These are phyloP conservation scores for Rhabdophis nuchalis DNA, from an alignment of 2,797 vertebrate genomes.

Conservation along the genomic window DNA sequence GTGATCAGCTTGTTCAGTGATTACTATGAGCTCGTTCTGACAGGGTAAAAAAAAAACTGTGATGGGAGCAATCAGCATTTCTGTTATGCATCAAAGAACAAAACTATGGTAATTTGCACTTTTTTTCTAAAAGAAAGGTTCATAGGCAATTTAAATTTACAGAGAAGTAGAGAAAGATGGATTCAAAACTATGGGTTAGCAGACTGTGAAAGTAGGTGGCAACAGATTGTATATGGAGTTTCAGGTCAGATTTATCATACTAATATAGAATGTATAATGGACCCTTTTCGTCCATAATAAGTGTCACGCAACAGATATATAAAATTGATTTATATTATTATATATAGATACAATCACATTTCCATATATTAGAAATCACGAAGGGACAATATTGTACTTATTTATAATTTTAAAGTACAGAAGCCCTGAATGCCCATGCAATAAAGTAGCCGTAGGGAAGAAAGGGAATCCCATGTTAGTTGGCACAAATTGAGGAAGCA, in stretches of 20 bases:
- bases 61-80: background rate
- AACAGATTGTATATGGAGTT: background rate
- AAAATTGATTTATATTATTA: background rate
- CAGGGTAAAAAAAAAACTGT: background rate
- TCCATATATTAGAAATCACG: background rate
- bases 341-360: background rate
- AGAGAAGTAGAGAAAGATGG: background rate
- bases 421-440: background rate
- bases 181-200: background rate
- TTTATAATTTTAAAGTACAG: background rate
- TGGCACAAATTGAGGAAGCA: background rate
- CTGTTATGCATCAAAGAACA: background rate
- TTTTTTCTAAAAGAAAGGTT: background rate
- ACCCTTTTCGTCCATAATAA: background rate
- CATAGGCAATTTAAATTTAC: background rate
- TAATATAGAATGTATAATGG: background rate
- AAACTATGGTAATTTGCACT: background rate
- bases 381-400: background rate
- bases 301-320: background rate
- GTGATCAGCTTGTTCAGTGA: background rate
- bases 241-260: background rate
- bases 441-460: background rate
- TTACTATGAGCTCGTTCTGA: background rate
- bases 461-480: background rate
- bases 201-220: background rate